These are phyloP conservation scores for Albula goreensis DNA, from an alignment of 2,113 vertebrate species.

Conservation along the genomic window DNA sequence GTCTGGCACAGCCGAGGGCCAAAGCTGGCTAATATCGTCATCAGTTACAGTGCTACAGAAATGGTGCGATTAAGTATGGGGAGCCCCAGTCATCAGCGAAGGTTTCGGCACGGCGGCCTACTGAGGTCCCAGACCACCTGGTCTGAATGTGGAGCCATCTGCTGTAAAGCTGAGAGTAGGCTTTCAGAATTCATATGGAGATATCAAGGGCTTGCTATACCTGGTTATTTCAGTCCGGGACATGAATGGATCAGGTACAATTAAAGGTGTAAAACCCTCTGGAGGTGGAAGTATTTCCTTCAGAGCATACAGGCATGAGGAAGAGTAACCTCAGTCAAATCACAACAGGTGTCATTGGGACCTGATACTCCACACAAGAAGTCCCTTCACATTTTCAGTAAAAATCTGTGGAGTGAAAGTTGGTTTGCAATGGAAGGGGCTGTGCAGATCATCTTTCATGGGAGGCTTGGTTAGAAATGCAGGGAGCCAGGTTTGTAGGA, in stretches of 20 bases:
- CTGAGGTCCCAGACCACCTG: slow-evolving; percentile 13
- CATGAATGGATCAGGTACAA: not conserved
- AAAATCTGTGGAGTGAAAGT: not conserved
- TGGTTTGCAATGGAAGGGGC: not conserved
- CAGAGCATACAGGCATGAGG: not conserved
- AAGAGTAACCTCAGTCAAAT: not conserved
- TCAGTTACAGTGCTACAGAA: not conserved
- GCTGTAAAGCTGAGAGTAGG: slow-evolving; percentile 13
- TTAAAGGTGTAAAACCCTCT: not conserved
- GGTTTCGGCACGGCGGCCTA: not conserved
- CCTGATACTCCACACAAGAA: not conserved
- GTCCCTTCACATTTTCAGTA: not conserved
- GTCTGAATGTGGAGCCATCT: slow-evolving; percentile 10
- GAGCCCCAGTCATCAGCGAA: not conserved
- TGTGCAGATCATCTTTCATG: not conserved
- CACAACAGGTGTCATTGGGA: not conserved
- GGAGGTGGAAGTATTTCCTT: not conserved
- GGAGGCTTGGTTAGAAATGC: not conserved
- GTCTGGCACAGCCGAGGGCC: not conserved
- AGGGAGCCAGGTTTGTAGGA: not conserved
- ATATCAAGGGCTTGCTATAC: not conserved
- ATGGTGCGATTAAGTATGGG: slow-evolving; percentile 6
- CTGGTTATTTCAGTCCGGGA: not conserved
- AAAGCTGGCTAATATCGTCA: not conserved
- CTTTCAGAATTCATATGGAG: not conserved